Percentiles rank a stretch among this genome's conserved stretches.
Conservation (phyloP, 53 echinoderm and acorn worm genomes). For the Luidia sarsii region DNA sequence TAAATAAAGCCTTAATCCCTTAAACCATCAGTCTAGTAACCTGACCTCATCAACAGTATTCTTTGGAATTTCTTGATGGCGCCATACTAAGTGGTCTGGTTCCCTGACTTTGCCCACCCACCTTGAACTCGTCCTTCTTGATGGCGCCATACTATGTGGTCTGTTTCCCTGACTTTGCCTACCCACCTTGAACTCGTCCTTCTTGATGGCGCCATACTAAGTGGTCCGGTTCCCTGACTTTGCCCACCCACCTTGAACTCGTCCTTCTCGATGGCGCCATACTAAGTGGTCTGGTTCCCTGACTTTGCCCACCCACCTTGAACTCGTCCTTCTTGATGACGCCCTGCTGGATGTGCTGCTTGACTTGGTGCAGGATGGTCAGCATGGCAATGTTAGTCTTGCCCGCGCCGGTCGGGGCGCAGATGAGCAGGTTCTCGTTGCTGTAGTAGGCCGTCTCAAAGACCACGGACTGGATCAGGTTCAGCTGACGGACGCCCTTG, state of each 20-base stretch:
- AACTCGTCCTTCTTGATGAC: constrained; percentile 98
- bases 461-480: constrained; percentile 91
- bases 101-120: no score
- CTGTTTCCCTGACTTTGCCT: no score
- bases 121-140: no score
- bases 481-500: constrained; percentile 69
- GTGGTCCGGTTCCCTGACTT: constrained; percentile 88
- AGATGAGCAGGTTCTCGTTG: constrained; percentile 94
- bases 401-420: constrained; percentile 95
- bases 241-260: no score
- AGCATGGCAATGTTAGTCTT: constrained; percentile 99
- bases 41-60: no score
- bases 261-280: constrained; percentile 97
- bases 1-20: no score
- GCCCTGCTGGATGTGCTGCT: constrained; percentile 88
- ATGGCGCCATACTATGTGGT: constrained; percentile 90
- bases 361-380: constrained; percentile 86
- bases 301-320: constrained; percentile 89
- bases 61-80: constrained; percentile 96
- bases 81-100: constrained; percentile 83
- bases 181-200: constrained; percentile 97
- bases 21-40: no score
- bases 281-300: constrained; percentile 83
- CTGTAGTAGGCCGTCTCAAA: constrained; percentile 94
- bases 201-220: constrained; percentile 93